Percentiles rank a stretch among this genome's conserved stretches.
phyloP scores from a whole-genome alignment of 1,140 invertebrate species.

The Diprion similis region DNA sequence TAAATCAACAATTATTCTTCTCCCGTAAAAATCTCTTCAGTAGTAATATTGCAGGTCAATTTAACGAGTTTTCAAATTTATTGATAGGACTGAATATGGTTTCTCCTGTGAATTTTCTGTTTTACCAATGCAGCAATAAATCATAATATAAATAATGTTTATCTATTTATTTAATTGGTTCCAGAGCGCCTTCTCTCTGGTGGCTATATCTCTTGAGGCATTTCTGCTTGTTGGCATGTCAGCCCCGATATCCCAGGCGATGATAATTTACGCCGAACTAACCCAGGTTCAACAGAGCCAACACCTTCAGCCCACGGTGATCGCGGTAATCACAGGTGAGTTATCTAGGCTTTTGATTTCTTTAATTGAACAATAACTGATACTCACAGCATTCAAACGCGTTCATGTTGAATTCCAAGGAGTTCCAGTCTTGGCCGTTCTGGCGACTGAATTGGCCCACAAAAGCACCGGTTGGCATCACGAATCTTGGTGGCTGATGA shows the following conservation, averaged over 20 bases:
- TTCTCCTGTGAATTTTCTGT: too few species aligned
- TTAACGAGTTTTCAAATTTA: too few species aligned
- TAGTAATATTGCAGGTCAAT: neutral
- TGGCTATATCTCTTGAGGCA: slow-evolving; percentile 61
- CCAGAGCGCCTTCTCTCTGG: slow-evolving; percentile 55
- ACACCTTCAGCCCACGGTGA: slow-evolving; percentile 64
- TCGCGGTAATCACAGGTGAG: slow-evolving; percentile 66
- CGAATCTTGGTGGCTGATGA: slow-evolving; percentile 67
- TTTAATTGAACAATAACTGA: neutral
- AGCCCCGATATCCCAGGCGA: slow-evolving; percentile 65
- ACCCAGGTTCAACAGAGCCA: slow-evolving; percentile 59
- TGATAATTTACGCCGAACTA: slow-evolving; percentile 67
- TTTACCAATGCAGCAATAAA: too few species aligned
- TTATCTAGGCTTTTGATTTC: neutral
- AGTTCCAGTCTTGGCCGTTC: slow-evolving; percentile 64
- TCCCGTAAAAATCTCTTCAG: too few species aligned
- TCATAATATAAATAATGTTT: too few species aligned
- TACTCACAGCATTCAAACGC: too few species aligned
- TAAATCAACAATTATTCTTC: neutral
- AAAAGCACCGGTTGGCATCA: slow-evolving; percentile 62
- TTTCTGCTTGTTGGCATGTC: slow-evolving; percentile 65
- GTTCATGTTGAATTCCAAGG: slow-evolving; percentile 41
- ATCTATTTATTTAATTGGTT: slow-evolving; percentile 28
- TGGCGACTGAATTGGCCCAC: slow-evolving; percentile 65
- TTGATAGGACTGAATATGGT: too few species aligned